Base-by-base conservation (phyloP, 2,888 invertebrate species). In the Catocala sponsa region DNA sequence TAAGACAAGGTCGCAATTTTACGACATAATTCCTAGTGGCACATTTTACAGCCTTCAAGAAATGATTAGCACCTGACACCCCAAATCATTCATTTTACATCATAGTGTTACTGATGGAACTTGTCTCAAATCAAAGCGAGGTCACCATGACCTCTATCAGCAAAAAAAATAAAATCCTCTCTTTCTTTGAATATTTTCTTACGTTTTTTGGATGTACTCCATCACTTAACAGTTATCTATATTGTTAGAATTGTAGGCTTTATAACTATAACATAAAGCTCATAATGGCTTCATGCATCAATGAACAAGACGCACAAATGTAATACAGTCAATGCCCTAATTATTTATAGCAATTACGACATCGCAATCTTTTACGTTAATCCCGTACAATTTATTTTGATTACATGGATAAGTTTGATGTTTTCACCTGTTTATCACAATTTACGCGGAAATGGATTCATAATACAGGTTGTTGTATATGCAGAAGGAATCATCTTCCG, bases 301-400 rank as follows among this genome's bases (percentile, higher is more conserved):
- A 68, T 61, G 59, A 61, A 65, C 60, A 63, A 13, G 10, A 52
- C 2, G 13, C 55, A 25, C 47, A 61, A 58, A 67, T 63, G 56
- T 73, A 62, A 58, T 60, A 60, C 65, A 73, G 67, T 73, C 74
- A 73, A 64, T 75, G 77, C 63, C 65, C 77, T 76, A 68, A 67
- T 76, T 72, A 74, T 72, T 67, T 65, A 68, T 55, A 67, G 63
- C 44, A 25, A 48, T 65, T 70, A 64, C 70, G 61, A 68, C 68
- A 70, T 63, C 49, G 49, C 53, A 47, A 73, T 67, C 35, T 65
- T 49, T 71, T 64, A 68, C 63, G 41, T 41, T 71, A 59, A 66
- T 63, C 54, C 42, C 13, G 44, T 11, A 43, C 44, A 35, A 59
- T 56, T 50, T 6, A 44, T 61, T 65, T 61, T 72, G 6, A 38